Percentiles rank a stretch among this genome's conserved stretches.
Conservation (phyloP, 2,888 invertebrate genomes). For the Cynaeus angustus region DNA sequence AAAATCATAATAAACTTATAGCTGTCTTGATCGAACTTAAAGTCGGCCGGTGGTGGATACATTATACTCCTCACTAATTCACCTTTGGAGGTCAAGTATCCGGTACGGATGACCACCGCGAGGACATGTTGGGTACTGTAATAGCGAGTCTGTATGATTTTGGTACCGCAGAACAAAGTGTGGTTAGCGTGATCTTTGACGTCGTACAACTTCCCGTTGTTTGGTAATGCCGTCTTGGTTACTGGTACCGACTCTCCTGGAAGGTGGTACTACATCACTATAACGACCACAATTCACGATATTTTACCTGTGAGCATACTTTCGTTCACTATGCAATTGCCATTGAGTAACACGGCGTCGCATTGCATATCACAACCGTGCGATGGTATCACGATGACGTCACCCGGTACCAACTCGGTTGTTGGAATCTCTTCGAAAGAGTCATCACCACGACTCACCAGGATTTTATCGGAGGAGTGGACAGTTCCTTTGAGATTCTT, state of each 20-base stretch:
- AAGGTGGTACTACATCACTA: constrained; percentile 36
- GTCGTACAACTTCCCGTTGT: constrained; percentile 80
- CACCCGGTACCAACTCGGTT: constrained; percentile 89
- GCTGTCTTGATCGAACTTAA: constrained; percentile 95
- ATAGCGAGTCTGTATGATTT: constrained; percentile 92
- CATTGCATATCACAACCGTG: constrained; percentile 92
- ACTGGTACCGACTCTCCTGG: constrained; percentile 66
- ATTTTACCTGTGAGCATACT: constrained; percentile 92
- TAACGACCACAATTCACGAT: constrained; percentile 5
- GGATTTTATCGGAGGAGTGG: constrained; percentile 79
- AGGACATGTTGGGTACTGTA: constrained; percentile 60
- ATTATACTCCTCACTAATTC: constrained; percentile 91
- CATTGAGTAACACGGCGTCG: constrained; percentile 90
- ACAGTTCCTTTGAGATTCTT: constrained; percentile 90
- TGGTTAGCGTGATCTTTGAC: constrained; percentile 90
- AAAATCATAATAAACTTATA: constrained; percentile 91
- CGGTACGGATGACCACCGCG: constrained; percentile 88
- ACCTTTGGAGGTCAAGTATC: constrained; percentile 94
- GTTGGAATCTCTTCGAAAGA: constrained; percentile 78
- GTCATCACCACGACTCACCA: constrained; percentile 75
- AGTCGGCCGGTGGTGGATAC: constrained; percentile 96
- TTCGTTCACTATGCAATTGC: constrained; percentile 94
- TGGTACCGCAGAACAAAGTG: constrained; percentile 92
- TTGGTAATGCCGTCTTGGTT: constrained; percentile 91
- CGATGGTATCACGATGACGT: constrained; percentile 88